Evolutionary conservation across 1,140 invertebrate species (phyloP), one percentile per base, ranked within the genome.

Genomic region (Nasonia vitripennis): DNA sequence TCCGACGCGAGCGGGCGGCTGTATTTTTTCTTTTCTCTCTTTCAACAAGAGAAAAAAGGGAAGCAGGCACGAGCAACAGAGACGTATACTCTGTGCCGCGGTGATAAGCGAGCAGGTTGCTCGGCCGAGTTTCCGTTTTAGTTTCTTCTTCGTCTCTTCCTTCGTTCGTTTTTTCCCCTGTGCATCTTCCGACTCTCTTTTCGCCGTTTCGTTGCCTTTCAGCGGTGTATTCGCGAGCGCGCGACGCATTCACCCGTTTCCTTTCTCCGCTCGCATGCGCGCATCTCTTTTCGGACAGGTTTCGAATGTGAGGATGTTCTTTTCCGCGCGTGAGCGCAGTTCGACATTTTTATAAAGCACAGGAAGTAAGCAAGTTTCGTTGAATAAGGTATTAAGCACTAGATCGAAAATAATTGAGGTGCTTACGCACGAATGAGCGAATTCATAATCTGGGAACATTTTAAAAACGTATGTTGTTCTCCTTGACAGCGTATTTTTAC

Each of bases 41-140:
- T 27, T 27, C 2, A 14, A 34, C 70, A 17, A 48, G 41, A 27
- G 45, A 27, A 23, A 20, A 81, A 34, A 70, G 10, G 70, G 48
- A 71, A 81, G 51, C 27, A 23, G 71, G 51, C 23, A 81, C n/a
- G 23, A 41, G 4, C 23, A 81, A 70, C 78, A 34, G 14, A 81
- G 41, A 17, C n/a, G 31, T 20, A 62, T 20, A 62, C 68, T 34
- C 23, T 71, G 37, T 80, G n/a, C 73, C 11, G 45, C 9, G 4
- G 55, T 68, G 81, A 83, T 83, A 83, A 83, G 81, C 48, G 27
- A 62, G 34, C 51, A 74, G 20, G 41, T 82, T 75, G 82, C 71
- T 75, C 71, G 67, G 41, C 77, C 78, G 67, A 71, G 34, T 73
- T 74, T 37, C 20, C 37, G 45, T 81, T 80, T 55, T 48, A 20